phyloP scores from a whole-genome alignment of 1,140 invertebrate genomes.

The Epicauta chinensis region DNA sequence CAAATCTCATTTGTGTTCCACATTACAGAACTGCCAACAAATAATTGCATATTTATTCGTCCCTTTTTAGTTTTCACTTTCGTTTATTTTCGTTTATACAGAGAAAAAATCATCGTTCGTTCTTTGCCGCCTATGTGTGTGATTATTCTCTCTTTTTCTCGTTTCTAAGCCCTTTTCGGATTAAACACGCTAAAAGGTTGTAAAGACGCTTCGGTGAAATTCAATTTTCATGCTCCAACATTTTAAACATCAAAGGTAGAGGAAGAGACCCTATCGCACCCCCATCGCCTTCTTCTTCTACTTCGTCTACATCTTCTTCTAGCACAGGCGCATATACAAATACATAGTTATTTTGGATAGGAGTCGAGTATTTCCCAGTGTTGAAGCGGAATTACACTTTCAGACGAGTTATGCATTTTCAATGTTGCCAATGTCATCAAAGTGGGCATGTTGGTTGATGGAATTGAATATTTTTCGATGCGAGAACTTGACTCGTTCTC shows the following conservation, averaged over 20 bases:
- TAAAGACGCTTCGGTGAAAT: slow-evolving; percentile 32
- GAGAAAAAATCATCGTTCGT: no score
- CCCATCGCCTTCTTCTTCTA: slow-evolving; percentile 2
- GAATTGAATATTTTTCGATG: slow-evolving; percentile 28
- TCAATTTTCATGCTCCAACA: slow-evolving; percentile 36
- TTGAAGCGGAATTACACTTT: slow-evolving; percentile 28
- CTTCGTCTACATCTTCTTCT: no score
- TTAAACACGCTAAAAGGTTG: slow-evolving; percentile 36
- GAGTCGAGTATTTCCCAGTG: slow-evolving; percentile 12
- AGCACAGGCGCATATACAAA: no score
- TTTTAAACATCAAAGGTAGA: slow-evolving; percentile 35
- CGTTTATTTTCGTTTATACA: no score
- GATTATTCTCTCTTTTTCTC: no score
- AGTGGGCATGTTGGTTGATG: slow-evolving; percentile 1
- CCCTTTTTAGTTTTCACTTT: neutral
- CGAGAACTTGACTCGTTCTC: slow-evolving; percentile 5
- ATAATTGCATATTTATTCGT: slow-evolving; percentile 36
- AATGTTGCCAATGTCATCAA: slow-evolving; percentile 19
- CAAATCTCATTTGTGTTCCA: no score
- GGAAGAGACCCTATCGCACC: slow-evolving; percentile 31
- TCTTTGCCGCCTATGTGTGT: no score
- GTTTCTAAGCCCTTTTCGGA: slow-evolving; percentile 29
- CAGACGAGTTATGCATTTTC: slow-evolving; percentile 30
- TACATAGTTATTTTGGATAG: neutral
- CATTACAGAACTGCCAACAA: slow-evolving; percentile 20